These are phyloP conservation scores for Meriones psammophilus DNA, from an alignment of 2,797 vertebrate species.

Conservation along the genomic window DNA sequence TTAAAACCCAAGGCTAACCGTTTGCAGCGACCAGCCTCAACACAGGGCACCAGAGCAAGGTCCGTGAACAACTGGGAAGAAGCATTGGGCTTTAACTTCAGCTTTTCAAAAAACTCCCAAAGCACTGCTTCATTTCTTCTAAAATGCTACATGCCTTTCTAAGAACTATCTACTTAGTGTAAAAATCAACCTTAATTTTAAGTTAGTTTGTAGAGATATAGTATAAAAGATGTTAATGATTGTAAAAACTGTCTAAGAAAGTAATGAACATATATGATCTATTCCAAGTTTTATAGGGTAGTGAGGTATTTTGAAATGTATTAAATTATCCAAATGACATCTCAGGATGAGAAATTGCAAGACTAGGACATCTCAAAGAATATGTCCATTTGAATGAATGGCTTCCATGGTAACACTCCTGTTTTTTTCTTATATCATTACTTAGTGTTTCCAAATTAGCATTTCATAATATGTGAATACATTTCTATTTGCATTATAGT, in stretches of 20 bases:
- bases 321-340: constrained; percentile 69
- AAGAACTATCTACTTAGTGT: constrained; percentile 28
- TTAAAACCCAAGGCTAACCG: constrained; percentile 76
- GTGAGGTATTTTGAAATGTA: constrained; percentile 65
- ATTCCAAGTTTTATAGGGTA: constrained; percentile 53
- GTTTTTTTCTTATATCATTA: constrained; percentile 68
- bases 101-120: constrained; percentile 33
- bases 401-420: constrained; percentile 70
- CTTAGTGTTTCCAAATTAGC: constrained; percentile 77
- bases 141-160: constrained; percentile 47
- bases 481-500: constrained; percentile 76
- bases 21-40: constrained; percentile 71
- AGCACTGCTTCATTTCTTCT: not conserved
- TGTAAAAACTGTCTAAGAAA: constrained; percentile 66
- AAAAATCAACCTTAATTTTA: constrained; percentile 66
- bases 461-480: constrained; percentile 72
- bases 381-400: constrained; percentile 67
- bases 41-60: constrained; percentile 48
- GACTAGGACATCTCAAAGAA: constrained; percentile 66
- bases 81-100: constrained; percentile 73
- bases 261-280: constrained; percentile 63
- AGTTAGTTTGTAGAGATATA: constrained; percentile 36
- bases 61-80: constrained; percentile 52
- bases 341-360: constrained; percentile 75
- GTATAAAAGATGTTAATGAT: constrained; percentile 73